These are phyloP conservation scores for Columba janthina DNA, from an alignment of 2,113 vertebrate species.

Conservation along the genomic window DNA sequence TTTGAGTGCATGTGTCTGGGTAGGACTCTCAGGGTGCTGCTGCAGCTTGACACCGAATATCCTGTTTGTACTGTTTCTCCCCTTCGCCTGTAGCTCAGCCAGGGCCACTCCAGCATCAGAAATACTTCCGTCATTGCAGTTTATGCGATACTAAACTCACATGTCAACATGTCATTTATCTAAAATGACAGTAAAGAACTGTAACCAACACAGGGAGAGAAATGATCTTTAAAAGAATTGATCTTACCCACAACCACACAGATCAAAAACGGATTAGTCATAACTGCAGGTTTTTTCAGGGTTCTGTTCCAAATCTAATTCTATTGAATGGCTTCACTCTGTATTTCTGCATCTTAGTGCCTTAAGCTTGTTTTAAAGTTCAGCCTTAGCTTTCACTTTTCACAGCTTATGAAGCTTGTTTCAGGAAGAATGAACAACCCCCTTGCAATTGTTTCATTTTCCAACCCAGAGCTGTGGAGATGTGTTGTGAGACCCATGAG, in stretches of 20 bases:
- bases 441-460: not conserved
- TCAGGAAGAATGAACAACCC: not conserved
- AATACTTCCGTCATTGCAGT: not conserved
- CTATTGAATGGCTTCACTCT: not conserved
- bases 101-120: not conserved
- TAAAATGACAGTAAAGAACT: not conserved
- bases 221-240: conserved; percentile 23
- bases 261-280: conserved; percentile 45
- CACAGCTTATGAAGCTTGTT: not conserved
- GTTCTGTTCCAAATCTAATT: conserved; percentile 31
- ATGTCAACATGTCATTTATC: not conserved
- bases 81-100: not conserved
- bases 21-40: not conserved
- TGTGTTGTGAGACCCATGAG: not conserved
- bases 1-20: not conserved
- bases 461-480: not conserved
- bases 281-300: conserved; percentile 41
- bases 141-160: not conserved
- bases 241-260: conserved; percentile 42
- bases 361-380: not conserved
- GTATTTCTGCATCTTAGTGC: not conserved
- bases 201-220: not conserved
- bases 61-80: not conserved
- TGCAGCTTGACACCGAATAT: not conserved
- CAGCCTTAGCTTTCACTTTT: not conserved